Evolutionary conservation across 2,113 vertebrate species (phyloP).

Genomic region (Seriola quinqueradiata): DNA sequence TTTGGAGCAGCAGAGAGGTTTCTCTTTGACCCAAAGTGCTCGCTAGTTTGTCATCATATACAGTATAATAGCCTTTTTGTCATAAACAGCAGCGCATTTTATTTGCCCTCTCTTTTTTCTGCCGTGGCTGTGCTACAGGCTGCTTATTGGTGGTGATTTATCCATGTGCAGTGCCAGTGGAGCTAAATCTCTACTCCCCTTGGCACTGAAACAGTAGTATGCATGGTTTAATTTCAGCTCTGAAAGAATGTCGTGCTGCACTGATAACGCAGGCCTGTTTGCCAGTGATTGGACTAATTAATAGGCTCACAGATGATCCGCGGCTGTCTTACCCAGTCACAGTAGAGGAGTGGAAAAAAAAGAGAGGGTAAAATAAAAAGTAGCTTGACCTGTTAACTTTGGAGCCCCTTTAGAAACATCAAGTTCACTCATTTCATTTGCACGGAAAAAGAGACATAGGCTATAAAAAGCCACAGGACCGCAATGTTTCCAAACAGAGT

Average conservation of each 20-base stretch:
- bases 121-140: slow-evolving; percentile 63
- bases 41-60: slow-evolving; percentile 63
- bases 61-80: slow-evolving; percentile 52
- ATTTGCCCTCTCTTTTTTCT: slow-evolving; percentile 60
- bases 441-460: slow-evolving; percentile 14
- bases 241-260: slow-evolving; percentile 75
- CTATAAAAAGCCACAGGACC: slow-evolving; percentile 17
- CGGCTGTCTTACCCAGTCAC: slow-evolving; percentile 59
- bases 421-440: slow-evolving; percentile 25
- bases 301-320: slow-evolving; percentile 77
- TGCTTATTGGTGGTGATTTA: slow-evolving; percentile 79
- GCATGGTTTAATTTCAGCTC: slow-evolving; percentile 80
- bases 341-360: slow-evolving; percentile 39
- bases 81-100: slow-evolving; percentile 66
- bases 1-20: slow-evolving; percentile 42
- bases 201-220: slow-evolving; percentile 74
- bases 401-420: slow-evolving; percentile 34
- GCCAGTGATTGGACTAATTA: slow-evolving; percentile 82
- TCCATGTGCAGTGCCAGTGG: slow-evolving; percentile 69
- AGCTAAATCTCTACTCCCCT: slow-evolving; percentile 78
- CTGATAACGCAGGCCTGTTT: slow-evolving; percentile 75
- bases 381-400: slow-evolving; percentile 56
- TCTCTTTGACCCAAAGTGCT: slow-evolving; percentile 62
- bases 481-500: slow-evolving; percentile 34
- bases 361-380: slow-evolving; percentile 44